Evolutionary conservation across 2,797 vertebrate species (phyloP), one percentile per base, ranked within the genome.

Genomic region (Neosalanx taihuensis): DNA sequence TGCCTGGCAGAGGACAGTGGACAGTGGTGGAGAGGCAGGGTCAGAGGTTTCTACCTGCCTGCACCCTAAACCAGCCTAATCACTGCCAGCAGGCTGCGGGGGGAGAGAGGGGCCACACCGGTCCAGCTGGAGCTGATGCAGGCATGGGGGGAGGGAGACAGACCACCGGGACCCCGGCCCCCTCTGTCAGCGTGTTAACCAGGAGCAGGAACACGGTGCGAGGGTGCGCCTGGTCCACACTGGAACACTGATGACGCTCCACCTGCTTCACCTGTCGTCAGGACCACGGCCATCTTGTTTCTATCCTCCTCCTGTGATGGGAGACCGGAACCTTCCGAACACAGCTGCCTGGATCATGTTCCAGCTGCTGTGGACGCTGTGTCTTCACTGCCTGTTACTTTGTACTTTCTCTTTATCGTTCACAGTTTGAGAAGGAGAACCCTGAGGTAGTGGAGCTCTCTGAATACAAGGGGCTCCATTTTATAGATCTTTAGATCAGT

Each of bases 161-260:
- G 46, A 84, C 77, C 68, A 81, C 75, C 75, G 72, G 74, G 85
- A 68, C 70, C 64, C 76, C 76, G 76, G 64, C 64, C 64, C 53
- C 12, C 65, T 57, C 61, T 76, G 60, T 79, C 35, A 20, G 76
- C 46, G 64, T 31, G 30, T 73, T 70, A 76, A 68, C 70, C 67
- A 29, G 23, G 5, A 71, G 69, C 37, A 51, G 70, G 68, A 64
- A 78, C 63, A 29, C 67, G 67, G 73, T 66, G 9, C 13, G 18
- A 15, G 51, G 51, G 13, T 6, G 51, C 13, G 13, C 18, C 15
- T 53, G 51, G 37, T 41, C 37, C 0, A 12, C 31, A 5, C n/a
- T 60, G 5, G 53, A 67, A 59, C 72, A 76, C 72, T 60, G 57
- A 75, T 60, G 15, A 57, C 49, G 26, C 31, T 17, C 59, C 29